Percentiles rank a stretch among this genome's conserved stretches.
These are phyloP conservation scores for Agrotis puta DNA, from an alignment of 2,888 invertebrate genomes.

Conservation along the genomic window DNA sequence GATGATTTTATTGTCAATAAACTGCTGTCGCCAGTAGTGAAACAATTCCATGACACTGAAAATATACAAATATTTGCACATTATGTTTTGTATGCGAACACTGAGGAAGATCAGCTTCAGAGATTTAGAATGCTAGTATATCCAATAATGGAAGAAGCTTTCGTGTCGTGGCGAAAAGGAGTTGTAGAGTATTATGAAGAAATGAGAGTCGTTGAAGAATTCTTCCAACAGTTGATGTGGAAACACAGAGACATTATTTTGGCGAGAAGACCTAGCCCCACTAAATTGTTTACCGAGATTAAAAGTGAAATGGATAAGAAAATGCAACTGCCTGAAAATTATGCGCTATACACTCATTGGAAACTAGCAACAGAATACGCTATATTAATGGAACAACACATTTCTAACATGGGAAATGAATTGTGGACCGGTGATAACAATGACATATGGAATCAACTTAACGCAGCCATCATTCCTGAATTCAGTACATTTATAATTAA, in stretches of 20 bases:
- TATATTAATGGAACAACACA: constrained; percentile 56
- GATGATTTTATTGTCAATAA: constrained; percentile 68
- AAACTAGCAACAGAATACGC: constrained; percentile 64
- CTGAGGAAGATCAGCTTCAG: constrained; percentile 65
- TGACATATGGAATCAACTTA: constrained; percentile 47
- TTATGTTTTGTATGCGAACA: constrained; percentile 66
- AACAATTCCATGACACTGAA: constrained; percentile 50
- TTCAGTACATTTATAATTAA: constrained; percentile 56
- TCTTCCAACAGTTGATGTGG: constrained; percentile 36
- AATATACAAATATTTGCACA: constrained; percentile 55
- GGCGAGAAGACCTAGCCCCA: constrained; percentile 68
- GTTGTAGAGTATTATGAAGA: no score
- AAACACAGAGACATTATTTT: constrained; percentile 42
- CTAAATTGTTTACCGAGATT: constrained; percentile 66
- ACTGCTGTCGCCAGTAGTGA: constrained; percentile 61
- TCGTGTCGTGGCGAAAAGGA: constrained; percentile 32
- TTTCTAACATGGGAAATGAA: not conserved
- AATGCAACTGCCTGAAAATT: constrained; percentile 15
- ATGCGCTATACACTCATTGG: constrained; percentile 66
- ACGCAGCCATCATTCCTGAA: constrained; percentile 52
- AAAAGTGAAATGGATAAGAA: constrained; percentile 55
- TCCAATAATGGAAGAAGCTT: constrained; percentile 65
- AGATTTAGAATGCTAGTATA: constrained; percentile 65
- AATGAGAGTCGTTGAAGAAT: not conserved
- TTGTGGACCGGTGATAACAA: not conserved